Base-by-base conservation (phyloP, 2,888 invertebrate species). In the Bugulina stolonifera region DNA sequence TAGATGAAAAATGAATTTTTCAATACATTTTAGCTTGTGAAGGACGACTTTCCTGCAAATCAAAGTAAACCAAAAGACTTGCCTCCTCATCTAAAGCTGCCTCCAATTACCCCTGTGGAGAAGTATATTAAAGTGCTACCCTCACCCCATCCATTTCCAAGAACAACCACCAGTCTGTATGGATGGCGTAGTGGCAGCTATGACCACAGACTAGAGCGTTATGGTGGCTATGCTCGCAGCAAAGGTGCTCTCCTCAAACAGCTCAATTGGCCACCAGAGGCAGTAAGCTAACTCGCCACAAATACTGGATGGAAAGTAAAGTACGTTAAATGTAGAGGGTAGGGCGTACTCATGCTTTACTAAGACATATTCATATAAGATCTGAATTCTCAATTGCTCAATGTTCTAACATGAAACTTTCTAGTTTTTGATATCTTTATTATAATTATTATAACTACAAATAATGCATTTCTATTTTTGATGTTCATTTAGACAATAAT, bases 181-280 rank as follows among this genome's bases (percentile, higher is more conserved):
- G 83, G 83, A 14, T 83, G 83, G 83, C 74, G 83, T 58, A 83
- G 82, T 1, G 76, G 79, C 2, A 76, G 79, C 27, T 73, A 64
- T n/a, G 69, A 72, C 0, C 76, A 80, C 32, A 77, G 77, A 1
- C 75, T 83, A 52, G 83, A 83, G 74, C 78, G 78, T 72, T 83
- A 83, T 73, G 83, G 83, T 34, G 76, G 77, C 72, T 83, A 83
- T 75, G 80, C 81, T 23, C 80, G 79, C 57, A 80, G 81, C 22
- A 81, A 80, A 74, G 83, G 83, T 5, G 80, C 80, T 14, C 78
- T 83, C 43, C 74, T 83, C 0, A 79, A 78, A 72, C 81, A 81
- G 73, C 77, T 83, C 25, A 82, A 83, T 71, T 83, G 83, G 83
- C 83, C 83, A 22, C 74, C 75, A 14, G 83, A 83, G 72, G 82